Evolutionary conservation across 2,797 vertebrate species (phyloP).

Genomic region (Anguilla megastoma): DNA sequence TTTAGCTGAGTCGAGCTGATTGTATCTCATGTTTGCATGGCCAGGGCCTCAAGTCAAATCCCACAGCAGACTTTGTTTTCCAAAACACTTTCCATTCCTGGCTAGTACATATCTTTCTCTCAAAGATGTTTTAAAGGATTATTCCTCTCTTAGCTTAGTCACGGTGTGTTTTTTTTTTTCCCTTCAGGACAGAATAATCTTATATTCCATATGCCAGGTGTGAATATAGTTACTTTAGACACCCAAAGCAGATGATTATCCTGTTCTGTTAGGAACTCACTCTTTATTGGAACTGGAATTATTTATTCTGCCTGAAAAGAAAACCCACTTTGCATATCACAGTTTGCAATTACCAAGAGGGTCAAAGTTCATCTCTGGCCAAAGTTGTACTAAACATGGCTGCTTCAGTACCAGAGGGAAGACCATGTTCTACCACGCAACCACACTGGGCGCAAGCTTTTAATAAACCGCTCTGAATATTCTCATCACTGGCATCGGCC

Average conservation of each 20-base stretch:
- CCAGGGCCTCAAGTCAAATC: neutral
- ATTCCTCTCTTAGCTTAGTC: neutral
- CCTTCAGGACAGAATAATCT: neutral
- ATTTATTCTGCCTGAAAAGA: conserved; percentile 62
- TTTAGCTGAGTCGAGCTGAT: neutral
- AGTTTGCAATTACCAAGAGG: conserved; percentile 63
- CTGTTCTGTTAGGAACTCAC: neutral
- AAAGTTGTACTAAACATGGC: conserved; percentile 41
- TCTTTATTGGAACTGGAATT: conserved; percentile 56
- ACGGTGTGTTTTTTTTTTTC: neutral
- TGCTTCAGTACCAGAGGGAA: neutral
- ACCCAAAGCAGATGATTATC: conserved; percentile 30
- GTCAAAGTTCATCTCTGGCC: conserved; percentile 53
- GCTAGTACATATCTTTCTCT: neutral
- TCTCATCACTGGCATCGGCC: neutral
- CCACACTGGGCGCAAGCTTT: neutral
- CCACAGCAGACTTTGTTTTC: neutral
- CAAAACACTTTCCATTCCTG: neutral
- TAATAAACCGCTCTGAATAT: neutral
- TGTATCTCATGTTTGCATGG: neutral
- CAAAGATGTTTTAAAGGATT: neutral
- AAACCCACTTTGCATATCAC: conserved; percentile 57
- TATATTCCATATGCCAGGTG: neutral
- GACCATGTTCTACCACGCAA: neutral
- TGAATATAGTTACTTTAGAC: neutral